Conservation (phyloP, 2,797 vertebrate genomes). For the Anguilla obscura region DNA sequence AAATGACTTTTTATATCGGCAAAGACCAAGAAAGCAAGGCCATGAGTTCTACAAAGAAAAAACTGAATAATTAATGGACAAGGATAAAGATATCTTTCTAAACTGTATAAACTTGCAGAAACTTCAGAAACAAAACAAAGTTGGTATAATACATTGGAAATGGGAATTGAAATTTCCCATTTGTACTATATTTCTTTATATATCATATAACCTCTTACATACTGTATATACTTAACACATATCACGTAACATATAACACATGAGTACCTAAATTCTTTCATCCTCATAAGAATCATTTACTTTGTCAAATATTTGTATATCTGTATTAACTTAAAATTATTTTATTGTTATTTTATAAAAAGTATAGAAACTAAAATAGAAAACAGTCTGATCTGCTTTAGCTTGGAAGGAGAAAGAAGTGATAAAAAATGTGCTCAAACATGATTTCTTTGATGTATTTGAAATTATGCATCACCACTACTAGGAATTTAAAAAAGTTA, state of each 20-base stretch:
- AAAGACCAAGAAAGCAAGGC: conserved; percentile 31
- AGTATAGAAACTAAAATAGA: neutral
- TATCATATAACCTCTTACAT: too few species aligned
- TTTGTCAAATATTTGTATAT: neutral
- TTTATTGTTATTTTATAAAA: neutral
- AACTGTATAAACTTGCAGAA: neutral
- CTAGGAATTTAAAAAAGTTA: neutral
- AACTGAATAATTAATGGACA: conserved; percentile 66
- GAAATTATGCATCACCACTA: neutral
- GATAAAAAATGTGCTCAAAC: neutral
- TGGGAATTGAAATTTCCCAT: neutral
- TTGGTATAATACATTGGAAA: neutral
- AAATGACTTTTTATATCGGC: neutral
- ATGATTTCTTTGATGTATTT: neutral
- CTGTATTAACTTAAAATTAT: neutral
- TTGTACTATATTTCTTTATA: neutral
- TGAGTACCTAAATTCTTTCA: neutral
- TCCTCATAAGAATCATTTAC: neutral
- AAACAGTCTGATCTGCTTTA: neutral
- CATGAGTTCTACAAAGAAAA: conserved; percentile 27
- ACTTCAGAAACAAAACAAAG: neutral
- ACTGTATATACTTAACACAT: too few species aligned
- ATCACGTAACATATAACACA: too few species aligned
- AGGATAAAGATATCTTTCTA: conserved; percentile 41
- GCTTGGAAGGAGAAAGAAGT: neutral